These are phyloP conservation scores for Tylochromis polylepis DNA, from an alignment of 2,113 vertebrate species.

Conservation along the genomic window DNA sequence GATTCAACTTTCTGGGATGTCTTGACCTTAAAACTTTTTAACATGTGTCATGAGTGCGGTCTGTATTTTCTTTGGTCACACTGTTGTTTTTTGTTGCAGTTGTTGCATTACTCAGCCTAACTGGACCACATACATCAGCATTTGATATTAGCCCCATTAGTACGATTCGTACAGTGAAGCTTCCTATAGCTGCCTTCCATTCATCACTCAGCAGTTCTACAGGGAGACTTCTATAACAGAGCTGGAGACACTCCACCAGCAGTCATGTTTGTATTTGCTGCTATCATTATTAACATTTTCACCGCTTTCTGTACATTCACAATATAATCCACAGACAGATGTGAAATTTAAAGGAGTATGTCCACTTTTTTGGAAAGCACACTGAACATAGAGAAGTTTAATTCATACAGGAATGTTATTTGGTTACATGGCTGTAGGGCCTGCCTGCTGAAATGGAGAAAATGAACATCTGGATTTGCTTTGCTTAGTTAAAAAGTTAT, in stretches of 20 bases:
- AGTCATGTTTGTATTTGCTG: not conserved
- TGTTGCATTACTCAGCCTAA: not conserved
- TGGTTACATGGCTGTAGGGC: not conserved
- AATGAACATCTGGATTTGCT: not conserved
- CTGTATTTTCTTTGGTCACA: not conserved
- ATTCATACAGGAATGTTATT: not conserved
- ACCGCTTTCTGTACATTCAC: not conserved
- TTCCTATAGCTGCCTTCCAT: not conserved
- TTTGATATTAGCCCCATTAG: not conserved
- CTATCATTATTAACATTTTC: not conserved
- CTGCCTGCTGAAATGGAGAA: not conserved
- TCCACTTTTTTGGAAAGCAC: not conserved
- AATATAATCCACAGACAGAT: not conserved
- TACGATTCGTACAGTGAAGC: not conserved
- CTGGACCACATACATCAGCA: not conserved
- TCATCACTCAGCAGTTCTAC: not conserved
- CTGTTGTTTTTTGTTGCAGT: not conserved
- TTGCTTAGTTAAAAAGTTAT: not conserved
- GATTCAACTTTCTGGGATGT: not conserved
- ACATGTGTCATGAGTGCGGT: not conserved
- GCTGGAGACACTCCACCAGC: not conserved
- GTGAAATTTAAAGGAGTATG: not conserved
- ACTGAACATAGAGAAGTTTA: not conserved
- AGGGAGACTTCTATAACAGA: not conserved
- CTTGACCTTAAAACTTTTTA: not conserved